Conservation (phyloP, 2,888 invertebrate species). For the Mamestra brassicae region DNA sequence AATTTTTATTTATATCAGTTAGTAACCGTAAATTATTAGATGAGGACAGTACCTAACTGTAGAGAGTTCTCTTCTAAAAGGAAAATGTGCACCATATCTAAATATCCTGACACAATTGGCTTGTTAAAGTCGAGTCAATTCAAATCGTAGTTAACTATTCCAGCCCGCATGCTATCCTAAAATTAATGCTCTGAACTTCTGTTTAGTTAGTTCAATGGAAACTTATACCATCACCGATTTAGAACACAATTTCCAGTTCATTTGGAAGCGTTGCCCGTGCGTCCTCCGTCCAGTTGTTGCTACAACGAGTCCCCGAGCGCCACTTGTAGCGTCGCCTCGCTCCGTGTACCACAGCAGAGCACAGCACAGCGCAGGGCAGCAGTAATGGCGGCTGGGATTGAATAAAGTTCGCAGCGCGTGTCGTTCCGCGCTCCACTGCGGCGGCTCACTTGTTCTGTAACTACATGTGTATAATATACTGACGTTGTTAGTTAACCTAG, state of each 20-base stretch:
- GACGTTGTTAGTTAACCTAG: neutral
- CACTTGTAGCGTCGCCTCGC: slow-evolving; percentile 8
- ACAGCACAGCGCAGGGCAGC: neutral
- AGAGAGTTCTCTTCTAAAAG: neutral
- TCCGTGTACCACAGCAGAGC: neutral
- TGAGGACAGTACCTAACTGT: no score
- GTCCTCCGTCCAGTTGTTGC: slow-evolving; percentile 12
- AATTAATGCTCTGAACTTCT: no score
- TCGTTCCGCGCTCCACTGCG: slow-evolving; percentile 21
- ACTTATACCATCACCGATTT: slow-evolving; percentile 10
- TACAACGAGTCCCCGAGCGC: slow-evolving; percentile 23
- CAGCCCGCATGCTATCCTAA: neutral
- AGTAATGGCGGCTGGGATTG: slow-evolving; percentile 1
- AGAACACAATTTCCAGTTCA: neutral
- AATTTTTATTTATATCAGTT: no score
- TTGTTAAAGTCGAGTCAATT: neutral
- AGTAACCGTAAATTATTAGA: no score
- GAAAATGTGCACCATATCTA: neutral
- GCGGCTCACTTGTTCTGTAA: slow-evolving; percentile 21
- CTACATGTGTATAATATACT: neutral
- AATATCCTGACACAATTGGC: neutral
- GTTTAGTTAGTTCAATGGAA: neutral
- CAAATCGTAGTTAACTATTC: neutral
- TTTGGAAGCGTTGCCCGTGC: neutral
- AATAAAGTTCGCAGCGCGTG: slow-evolving; percentile 12